phyloP scores from a whole-genome alignment of 92 coral and sea anemone genomes.

The Phymanthus crucifer region DNA sequence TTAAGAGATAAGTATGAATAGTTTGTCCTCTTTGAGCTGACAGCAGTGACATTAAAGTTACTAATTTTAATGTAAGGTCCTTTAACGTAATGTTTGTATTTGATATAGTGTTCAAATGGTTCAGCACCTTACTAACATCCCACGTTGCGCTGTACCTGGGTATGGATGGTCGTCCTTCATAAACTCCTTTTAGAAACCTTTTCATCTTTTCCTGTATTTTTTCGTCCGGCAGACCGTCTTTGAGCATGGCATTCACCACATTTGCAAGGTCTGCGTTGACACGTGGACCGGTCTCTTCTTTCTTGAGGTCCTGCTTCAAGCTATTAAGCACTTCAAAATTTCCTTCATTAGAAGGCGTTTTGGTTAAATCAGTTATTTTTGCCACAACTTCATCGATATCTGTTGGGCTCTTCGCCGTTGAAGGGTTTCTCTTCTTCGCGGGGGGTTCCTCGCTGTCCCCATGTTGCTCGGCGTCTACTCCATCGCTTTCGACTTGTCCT shows the following conservation, averaged over 20 bases:
- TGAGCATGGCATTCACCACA: conserved; percentile 41
- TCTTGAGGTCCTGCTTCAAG: conserved; percentile 41
- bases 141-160: neutral
- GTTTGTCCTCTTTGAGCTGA: neutral
- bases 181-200: no score
- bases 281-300: conserved; percentile 42
- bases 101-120: neutral
- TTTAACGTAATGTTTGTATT: neutral
- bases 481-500: neutral
- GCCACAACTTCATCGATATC: conserved; percentile 24
- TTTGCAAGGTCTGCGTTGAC: conserved; percentile 50
- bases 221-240: no score
- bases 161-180: neutral
- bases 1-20: neutral
- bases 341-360: conserved; percentile 34
- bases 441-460: conserved; percentile 32
- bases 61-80: neutral
- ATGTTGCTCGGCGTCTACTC: neutral
- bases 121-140: neutral
- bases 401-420: neutral
- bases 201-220: conserved; percentile 46
- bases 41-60: neutral
- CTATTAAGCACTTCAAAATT: conserved; percentile 44
- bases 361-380: conserved; percentile 11
- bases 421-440: conserved; percentile 31